Percentiles rank a stretch among this genome's conserved stretches.
Evolutionary conservation across 2,113 vertebrate species (phyloP).

Genomic region (Phrynosoma blainvillii): DNA sequence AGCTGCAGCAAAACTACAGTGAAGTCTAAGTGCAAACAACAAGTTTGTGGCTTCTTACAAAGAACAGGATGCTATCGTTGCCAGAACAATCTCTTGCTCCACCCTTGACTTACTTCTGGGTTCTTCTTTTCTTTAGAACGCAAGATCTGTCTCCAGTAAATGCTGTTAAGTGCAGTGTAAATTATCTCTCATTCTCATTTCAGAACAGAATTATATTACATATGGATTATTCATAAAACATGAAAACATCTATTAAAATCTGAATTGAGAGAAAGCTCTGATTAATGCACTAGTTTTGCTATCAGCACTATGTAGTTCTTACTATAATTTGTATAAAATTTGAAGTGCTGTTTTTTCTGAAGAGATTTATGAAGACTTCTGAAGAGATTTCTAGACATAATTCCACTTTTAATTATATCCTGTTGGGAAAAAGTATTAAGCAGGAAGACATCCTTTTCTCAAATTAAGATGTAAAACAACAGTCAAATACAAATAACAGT

Average conservation of each 20-base stretch:
- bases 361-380: neutral
- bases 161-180: neutral
- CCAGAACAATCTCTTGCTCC: conserved; percentile 10
- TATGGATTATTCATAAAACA: neutral
- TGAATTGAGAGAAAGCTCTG: neutral
- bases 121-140: neutral
- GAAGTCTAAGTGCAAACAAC: conserved; percentile 7
- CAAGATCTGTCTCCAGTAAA: neutral
- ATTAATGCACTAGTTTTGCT: neutral
- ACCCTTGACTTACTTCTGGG: conserved; percentile 16
- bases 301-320: neutral
- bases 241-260: neutral
- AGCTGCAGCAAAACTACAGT: neutral
- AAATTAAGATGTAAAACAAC: conserved; percentile 17
- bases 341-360: neutral
- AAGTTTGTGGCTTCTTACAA: conserved; percentile 16
- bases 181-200: neutral
- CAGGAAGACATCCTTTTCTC: neutral
- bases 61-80: conserved; percentile 21
- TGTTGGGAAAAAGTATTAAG: neutral
- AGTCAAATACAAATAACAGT: neutral
- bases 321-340: neutral
- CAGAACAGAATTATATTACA: neutral
- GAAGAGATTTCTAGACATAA: neutral
- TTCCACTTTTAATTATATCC: neutral